Conservation (phyloP, 2,888 invertebrate genomes). For the Philhelius pedissequus region DNA sequence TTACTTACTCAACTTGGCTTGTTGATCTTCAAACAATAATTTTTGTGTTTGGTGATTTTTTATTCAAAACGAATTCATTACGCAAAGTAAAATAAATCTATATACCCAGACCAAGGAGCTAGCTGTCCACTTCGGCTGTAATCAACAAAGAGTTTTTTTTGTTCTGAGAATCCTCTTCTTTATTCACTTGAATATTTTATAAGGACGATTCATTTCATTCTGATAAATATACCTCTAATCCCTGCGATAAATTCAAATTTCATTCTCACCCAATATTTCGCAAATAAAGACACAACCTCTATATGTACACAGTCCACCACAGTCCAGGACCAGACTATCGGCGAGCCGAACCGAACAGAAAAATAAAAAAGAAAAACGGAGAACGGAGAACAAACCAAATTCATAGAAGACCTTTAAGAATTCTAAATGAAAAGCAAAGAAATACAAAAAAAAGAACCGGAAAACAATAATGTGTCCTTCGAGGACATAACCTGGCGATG, state of each 20-base stretch:
- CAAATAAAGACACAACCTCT: background rate
- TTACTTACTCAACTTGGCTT: background rate
- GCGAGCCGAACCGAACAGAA: background rate
- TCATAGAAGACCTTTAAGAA: background rate
- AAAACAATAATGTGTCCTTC: conserved; percentile 56
- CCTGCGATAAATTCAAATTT: conserved; percentile 66
- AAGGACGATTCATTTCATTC: conserved; percentile 57
- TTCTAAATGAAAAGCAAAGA: conserved; percentile 10
- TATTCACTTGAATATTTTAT: conserved; percentile 64
- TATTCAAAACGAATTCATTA: conserved; percentile 48
- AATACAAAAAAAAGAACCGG: background rate
- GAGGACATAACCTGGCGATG: conserved; percentile 42
- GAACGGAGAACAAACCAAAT: no score
- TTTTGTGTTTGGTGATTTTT: conserved; percentile 14
- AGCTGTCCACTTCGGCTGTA: conserved; percentile 6
- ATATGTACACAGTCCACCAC: conserved; percentile 18
- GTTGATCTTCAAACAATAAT: conserved; percentile 22
- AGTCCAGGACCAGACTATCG: background rate
- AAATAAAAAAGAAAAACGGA: background rate
- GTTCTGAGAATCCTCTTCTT: conserved; percentile 34
- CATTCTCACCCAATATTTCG: conserved; percentile 20
- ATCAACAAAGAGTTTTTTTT: background rate
- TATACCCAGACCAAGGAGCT: background rate
- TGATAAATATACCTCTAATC: conserved; percentile 63
- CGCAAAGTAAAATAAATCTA: conserved; percentile 53